Base-by-base conservation (phyloP, 2,888 invertebrate species). In the Scelioninae gen. 2 region DNA sequence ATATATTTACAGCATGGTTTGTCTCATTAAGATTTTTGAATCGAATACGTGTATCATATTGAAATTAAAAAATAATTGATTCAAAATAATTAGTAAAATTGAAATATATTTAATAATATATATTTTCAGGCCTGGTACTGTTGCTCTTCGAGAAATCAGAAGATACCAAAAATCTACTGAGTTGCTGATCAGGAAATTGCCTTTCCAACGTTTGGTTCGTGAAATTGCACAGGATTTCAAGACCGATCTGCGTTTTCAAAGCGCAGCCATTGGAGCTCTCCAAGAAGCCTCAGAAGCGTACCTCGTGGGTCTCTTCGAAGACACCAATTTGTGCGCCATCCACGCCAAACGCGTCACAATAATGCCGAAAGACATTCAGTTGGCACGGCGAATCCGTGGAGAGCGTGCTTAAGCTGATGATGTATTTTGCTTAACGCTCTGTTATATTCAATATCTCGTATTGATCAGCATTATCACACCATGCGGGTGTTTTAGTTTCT, bases 141-240 rank as follows among this genome's bases (percentile, higher is more conserved):
- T 97, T 75, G 97, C 97, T 75, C 93, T 97, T 81, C 92, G 97
- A 89, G 97, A 97, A 91, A 97, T 97, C 87, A 92, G 97, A 89
- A 93, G 96, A 88, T 97, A 97, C 87, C 97, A 97, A 87, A 97
- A 97, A 86, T 95, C 95, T 0, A 97, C 97, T 4, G 97, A 97
- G 88, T 91, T 97, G 91, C 89, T 97, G 79, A 97, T 97, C 89
- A 92, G 96, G 83, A 96, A 97, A 87, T 89, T 97, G 88, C 96
- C 96, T 6, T 97, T 97, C 91, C 96, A 97, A 87, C 94, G 96
- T 82, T 89, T 97, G 83, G 97, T 97, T 80, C 92, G 97, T 91
- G 97, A 97, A 92, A 97, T 97, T 81, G 97, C 97, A 1, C 96
- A 97, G 85, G 96, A 97, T 87, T 97, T 97, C 92, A 97, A 97